A percentile compares a stretch with the other conserved stretches of the same genome.
phyloP scores from a whole-genome alignment of 2,888 invertebrate species.

The Sinhomidia bicolor region DNA sequence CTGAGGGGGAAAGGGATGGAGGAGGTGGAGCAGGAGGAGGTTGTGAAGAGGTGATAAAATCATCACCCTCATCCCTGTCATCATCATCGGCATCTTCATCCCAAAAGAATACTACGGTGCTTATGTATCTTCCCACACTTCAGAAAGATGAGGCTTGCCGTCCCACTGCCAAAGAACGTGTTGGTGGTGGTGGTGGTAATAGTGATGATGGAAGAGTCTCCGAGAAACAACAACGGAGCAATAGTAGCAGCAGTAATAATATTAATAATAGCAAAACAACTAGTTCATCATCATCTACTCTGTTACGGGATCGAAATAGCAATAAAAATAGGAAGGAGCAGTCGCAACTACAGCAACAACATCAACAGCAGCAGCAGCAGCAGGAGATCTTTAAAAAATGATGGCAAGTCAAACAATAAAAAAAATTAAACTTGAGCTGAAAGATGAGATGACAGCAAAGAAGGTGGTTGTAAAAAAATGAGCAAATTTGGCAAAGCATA shows the following conservation, averaged over 20 bases:
- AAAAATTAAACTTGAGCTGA: background rate
- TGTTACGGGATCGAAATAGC: slow-evolving; percentile 52
- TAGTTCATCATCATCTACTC: slow-evolving; percentile 1
- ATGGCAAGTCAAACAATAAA: slow-evolving; percentile 38
- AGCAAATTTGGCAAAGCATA: slow-evolving; percentile 1
- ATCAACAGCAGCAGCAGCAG: too few species aligned
- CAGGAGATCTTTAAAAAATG: slow-evolving; percentile 10
- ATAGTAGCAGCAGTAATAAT: background rate
- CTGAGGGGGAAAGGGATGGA: background rate
- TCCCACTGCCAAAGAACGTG: slow-evolving; percentile 6
- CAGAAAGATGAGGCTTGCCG: background rate
- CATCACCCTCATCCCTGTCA: background rate
- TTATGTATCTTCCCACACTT: slow-evolving; percentile 55
- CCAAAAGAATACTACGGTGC: slow-evolving; percentile 20
- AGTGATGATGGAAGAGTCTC: background rate
- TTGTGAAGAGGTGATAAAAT: background rate
- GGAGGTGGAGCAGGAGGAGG: background rate
- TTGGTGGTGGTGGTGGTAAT: background rate
- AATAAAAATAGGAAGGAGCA: slow-evolving; percentile 52
- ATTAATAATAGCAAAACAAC: slow-evolving; percentile 23
- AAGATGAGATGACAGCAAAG: background rate
- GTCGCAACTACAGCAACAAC: slow-evolving; percentile 10
- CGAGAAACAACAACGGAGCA: background rate
- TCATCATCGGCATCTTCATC: background rate
- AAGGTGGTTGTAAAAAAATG: background rate